These are phyloP conservation scores for Trichonephila clavipes DNA, from an alignment of 1,140 invertebrate species.

Conservation along the genomic window DNA sequence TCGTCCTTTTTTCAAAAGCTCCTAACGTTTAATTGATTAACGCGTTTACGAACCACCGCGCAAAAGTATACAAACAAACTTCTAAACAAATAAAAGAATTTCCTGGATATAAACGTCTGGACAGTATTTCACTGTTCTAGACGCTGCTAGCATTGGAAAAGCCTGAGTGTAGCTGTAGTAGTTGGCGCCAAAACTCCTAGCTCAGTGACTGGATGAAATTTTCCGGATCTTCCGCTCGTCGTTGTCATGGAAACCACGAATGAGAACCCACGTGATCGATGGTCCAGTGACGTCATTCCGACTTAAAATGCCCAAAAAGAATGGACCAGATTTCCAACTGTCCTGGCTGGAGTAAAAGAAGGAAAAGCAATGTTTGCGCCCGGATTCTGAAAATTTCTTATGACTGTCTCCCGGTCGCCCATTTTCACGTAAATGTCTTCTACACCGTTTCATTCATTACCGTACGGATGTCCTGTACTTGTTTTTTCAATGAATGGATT, in stretches of 20 bases:
- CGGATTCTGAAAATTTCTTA: not conserved
- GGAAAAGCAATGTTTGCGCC: not conserved
- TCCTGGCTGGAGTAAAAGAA: not conserved
- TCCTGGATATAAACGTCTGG: conserved; percentile 41
- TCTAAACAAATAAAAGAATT: conserved; percentile 59
- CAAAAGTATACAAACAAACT: conserved; percentile 35
- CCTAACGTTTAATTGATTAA: not conserved
- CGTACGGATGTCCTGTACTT: not conserved
- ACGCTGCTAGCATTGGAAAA: not conserved
- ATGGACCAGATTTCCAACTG: conserved; percentile 58
- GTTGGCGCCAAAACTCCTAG: conserved; percentile 76
- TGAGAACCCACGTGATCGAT: conserved; percentile 71
- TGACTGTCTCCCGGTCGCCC: not conserved
- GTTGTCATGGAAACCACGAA: conserved; percentile 72
- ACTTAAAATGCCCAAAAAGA: conserved; percentile 60
- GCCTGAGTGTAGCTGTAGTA: conserved; percentile 66
- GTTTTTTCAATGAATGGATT: conserved; percentile 32
- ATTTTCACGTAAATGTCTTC: conserved; percentile 20
- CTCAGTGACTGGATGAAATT: conserved; percentile 75
- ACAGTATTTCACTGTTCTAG: conserved; percentile 30
- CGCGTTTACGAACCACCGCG: not conserved
- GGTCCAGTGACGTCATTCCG: conserved; percentile 69
- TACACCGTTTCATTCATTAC: conserved; percentile 17
- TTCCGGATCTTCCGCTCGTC: conserved; percentile 71
- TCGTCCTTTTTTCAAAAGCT: not conserved